Base-by-base conservation (phyloP, 2,113 vertebrate genomes). In the Pangasianodon hypophthalmus region DNA sequence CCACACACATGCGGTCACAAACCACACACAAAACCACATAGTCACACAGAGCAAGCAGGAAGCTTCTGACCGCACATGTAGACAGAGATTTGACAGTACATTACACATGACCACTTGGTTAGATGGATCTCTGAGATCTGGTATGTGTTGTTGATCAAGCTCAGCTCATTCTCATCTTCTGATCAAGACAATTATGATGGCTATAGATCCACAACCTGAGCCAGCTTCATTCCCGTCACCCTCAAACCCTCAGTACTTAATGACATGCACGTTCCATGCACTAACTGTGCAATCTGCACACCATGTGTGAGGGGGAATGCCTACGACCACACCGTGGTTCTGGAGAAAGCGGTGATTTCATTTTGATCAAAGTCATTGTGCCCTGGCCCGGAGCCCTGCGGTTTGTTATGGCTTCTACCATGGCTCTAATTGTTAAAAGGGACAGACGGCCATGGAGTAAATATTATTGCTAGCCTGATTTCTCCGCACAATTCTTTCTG, bases 391-490 rank as follows among this genome's bases (percentile, higher is more conserved):
- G 32, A 86, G 86, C 88, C 64, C n/a, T 48, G 90, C 48, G 91
- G 91, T 94, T 95, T 95, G 92, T 93, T 95, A 92, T 95, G 92
- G 90, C 94, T 93, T 91, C 92, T 44, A 85, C 86, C 62, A 89
- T 85, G 82, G 89, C 86, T 50, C 19, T 91, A 90, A 93, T 94
- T 91, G 92, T 92, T 92, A 93, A 92, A 92, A 90, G 89, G 86
- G 89, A 71, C 48, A 91, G 93, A 93, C 75, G 60, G 44, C 84
- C 18, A 88, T 58, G 46, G 75, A 81, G 91, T 94, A 94, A 94
- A 95, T 95, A 93, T 94, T 92, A 93, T 93, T 92, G 92, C 91
- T 90, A 94, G 92, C 81, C 62, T 90, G 89, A 93, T 92, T 92
- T 91, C 32, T 83, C 75, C 79, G 50, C 58, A 91, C 90, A 86